Percentiles rank a stretch among this genome's conserved stretches.
Conservation (phyloP, 2,888 invertebrate genomes). For the Myopa tessellatipennis region DNA sequence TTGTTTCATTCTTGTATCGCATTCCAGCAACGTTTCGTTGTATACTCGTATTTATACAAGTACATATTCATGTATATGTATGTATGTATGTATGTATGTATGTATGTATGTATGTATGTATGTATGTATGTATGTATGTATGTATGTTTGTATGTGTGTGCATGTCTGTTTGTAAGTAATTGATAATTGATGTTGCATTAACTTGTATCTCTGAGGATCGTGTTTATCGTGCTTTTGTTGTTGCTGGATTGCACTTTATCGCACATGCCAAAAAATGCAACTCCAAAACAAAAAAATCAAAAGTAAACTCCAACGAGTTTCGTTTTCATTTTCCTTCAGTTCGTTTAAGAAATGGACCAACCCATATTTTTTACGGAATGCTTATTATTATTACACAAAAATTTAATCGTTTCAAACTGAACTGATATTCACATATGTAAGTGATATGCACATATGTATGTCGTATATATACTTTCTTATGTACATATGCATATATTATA, state of each 20-base stretch:
- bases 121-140: background rate
- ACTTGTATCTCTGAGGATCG: background rate
- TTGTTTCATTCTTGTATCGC: background rate
- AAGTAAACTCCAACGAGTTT: conserved; percentile 48
- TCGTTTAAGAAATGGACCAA: background rate
- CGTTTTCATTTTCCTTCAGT: conserved; percentile 57
- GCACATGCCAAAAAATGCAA: conserved; percentile 38
- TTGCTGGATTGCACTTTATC: conserved; percentile 48
- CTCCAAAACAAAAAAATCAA: conserved; percentile 37
- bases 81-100: background rate
- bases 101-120: background rate
- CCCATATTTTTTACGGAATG: background rate
- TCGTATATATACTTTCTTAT: no score
- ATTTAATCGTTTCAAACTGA: no score
- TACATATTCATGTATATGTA: background rate
- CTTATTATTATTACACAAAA: no score
- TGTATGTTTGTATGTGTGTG: background rate
- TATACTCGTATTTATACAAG: background rate
- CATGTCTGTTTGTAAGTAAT: background rate
- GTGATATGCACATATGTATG: no score
- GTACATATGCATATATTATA: no score
- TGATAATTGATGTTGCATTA: conserved; percentile 2
- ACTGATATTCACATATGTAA: no score
- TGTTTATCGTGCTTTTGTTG: conserved; percentile 21
- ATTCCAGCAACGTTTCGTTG: background rate